Conservation (phyloP, 2,888 invertebrate genomes). For the Scelioninae gen. 1 region DNA sequence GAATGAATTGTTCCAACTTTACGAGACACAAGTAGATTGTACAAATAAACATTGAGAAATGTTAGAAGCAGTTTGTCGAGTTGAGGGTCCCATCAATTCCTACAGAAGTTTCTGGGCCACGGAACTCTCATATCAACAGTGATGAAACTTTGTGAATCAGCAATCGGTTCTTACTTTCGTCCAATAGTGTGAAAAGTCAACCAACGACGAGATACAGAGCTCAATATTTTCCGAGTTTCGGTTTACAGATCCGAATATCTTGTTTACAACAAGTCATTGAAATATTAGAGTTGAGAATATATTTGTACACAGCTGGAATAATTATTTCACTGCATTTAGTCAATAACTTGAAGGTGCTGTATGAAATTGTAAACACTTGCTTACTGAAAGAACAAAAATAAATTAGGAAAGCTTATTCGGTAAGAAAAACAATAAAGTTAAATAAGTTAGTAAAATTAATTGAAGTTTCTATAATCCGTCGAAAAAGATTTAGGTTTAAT, state of each 20-base stretch:
- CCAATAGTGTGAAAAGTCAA: constrained; percentile 33
- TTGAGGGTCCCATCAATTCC: constrained; percentile 64
- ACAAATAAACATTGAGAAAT: constrained; percentile 55
- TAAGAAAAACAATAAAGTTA: not conserved
- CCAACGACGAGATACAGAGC: constrained; percentile 12
- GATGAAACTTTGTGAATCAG: constrained; percentile 58
- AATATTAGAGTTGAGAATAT: constrained; percentile 40
- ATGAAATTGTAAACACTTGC: not conserved
- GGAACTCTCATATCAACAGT: constrained; percentile 52
- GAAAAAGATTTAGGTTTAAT: too few relatives aligned
- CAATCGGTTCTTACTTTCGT: constrained; percentile 48
- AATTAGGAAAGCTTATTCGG: not conserved
- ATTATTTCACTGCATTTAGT: constrained; percentile 20
- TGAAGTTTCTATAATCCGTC: too few relatives aligned
- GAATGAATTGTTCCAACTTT: constrained; percentile 43
- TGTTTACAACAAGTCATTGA: constrained; percentile 41
- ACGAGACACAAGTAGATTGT: constrained; percentile 27
- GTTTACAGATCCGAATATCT: constrained; percentile 39
- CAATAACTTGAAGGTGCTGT: not conserved
- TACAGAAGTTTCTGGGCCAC: constrained; percentile 46
- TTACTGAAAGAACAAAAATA: not conserved
- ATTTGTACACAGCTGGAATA: constrained; percentile 23
- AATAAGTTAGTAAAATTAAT: not conserved
- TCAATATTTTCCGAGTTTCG: constrained; percentile 45
- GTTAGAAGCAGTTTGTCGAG: constrained; percentile 39